Evolutionary conservation across 2,113 vertebrate genomes (phyloP).

Genomic region (Cyphomyrus discorhynchus): DNA sequence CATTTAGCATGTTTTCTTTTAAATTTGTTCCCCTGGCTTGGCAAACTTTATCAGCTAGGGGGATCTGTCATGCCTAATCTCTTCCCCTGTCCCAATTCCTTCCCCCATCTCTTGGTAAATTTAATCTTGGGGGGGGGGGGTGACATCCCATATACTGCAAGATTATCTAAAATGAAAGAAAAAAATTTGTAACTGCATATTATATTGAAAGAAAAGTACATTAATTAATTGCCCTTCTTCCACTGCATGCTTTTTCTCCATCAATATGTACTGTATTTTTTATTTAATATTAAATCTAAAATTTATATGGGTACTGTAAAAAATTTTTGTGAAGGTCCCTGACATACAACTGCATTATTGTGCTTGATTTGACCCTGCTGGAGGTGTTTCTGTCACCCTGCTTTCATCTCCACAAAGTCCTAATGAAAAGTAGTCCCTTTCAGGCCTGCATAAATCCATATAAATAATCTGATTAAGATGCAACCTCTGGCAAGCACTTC

Average conservation of each 20-base stretch:
- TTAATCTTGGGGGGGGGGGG: background rate
- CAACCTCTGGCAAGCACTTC: constrained; percentile 47
- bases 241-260: background rate
- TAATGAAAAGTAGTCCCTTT: constrained; percentile 69
- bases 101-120: background rate
- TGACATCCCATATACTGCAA: background rate
- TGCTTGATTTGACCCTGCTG: constrained; percentile 46
- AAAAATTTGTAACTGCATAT: background rate
- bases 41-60: too few species aligned
- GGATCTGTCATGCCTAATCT: background rate
- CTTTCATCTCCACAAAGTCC: constrained; percentile 59
- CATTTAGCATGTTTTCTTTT: background rate
- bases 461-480: constrained; percentile 63
- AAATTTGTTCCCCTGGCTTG: background rate
- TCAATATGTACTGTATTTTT: background rate
- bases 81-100: background rate
- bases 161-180: background rate
- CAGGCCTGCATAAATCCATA: constrained; percentile 61
- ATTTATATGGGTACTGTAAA: background rate
- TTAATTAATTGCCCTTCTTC: background rate
- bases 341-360: constrained; percentile 29
- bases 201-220: background rate
- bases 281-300: background rate
- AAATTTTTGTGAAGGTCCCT: background rate
- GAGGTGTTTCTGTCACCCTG: constrained; percentile 55